Base-by-base conservation (phyloP, 2,113 vertebrate genomes). In the Peucedramus taeniatus region DNA sequence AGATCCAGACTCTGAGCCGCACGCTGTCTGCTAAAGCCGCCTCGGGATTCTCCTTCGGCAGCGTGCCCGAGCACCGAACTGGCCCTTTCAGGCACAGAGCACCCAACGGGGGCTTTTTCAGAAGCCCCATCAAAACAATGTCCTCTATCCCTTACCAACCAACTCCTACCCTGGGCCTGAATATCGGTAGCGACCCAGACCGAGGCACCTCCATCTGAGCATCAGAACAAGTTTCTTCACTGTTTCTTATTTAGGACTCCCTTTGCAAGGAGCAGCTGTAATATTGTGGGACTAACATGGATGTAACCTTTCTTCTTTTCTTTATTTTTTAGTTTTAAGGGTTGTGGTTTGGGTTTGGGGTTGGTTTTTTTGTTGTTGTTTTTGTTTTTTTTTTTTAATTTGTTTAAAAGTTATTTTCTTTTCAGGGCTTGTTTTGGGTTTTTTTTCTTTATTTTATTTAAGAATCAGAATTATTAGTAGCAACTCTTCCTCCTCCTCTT, bases 1-100 rank as follows among this genome's bases (percentile, higher is more conserved):
- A 99, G 98, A 99, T 99, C 98, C 99, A 99, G 98, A 99, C 99
- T 98, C 99, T 99, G 96, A 99, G 99, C 98, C 99, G 99, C 97
- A 99, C 98, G 88, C 98, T 99, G 89, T 99, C 99, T 26, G 99
- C 99, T 97, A 99, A 99, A 98, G 99, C 99, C 7, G 99, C 99
- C 82, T 99, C 99, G 44, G 99, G 99, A 79, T 99, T 99, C 96
- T 98, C 99, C 95, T 99, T 99, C 47, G 99, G 99, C 97, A 98
- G 98, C 15, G 98, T 98, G 96, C 99, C 99, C 33, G 99, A 99
- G 97, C 99, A 99, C 98, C 99, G 99, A 98, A 99, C 99, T 99
- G 99, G 99, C 97, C 98, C 99, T 97, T 99, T 99, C 97, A 98
- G 99, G 97, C 99, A 99, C 98, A 99, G 99, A 96, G 99, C 99